phyloP scores from a whole-genome alignment of 2,888 invertebrate species.

The Macropis europaea region DNA sequence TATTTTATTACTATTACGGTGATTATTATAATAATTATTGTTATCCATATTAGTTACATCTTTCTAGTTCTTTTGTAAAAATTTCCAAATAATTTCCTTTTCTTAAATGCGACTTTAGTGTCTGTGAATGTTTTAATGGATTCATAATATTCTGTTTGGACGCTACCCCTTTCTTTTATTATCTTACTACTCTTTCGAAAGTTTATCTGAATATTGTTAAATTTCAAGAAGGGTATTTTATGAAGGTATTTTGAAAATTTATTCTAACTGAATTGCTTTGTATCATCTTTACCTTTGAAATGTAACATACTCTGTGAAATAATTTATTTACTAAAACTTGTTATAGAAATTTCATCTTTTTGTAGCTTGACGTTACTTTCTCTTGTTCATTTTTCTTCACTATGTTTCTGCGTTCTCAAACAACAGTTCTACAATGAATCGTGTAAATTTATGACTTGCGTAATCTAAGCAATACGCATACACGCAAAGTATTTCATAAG shows the following conservation, averaged over 20 bases:
- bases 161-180: too few species aligned
- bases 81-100: neutral
- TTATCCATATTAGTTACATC: constrained; percentile 26
- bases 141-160: too few species aligned
- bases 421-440: constrained; percentile 17
- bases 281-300: neutral
- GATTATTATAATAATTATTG: constrained; percentile 43
- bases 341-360: neutral
- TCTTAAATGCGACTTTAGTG: too few species aligned
- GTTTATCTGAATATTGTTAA: neutral
- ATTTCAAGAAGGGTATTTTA: neutral
- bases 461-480: constrained; percentile 26
- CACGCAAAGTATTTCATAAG: constrained; percentile 22
- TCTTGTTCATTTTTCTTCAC: constrained; percentile 32
- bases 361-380: constrained; percentile 14
- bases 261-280: neutral
- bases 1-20: constrained; percentile 42
- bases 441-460: neutral
- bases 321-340: neutral
- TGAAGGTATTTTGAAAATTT: neutral
- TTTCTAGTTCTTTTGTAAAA: neutral
- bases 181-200: neutral
- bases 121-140: too few species aligned
- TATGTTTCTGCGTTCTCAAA: neutral
- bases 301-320: constrained; percentile 10